A percentile compares a stretch with the other conserved stretches of the same genome.
These are phyloP conservation scores for Caloenas nicobarica DNA, from an alignment of 2,113 vertebrate genomes.

Conservation along the genomic window DNA sequence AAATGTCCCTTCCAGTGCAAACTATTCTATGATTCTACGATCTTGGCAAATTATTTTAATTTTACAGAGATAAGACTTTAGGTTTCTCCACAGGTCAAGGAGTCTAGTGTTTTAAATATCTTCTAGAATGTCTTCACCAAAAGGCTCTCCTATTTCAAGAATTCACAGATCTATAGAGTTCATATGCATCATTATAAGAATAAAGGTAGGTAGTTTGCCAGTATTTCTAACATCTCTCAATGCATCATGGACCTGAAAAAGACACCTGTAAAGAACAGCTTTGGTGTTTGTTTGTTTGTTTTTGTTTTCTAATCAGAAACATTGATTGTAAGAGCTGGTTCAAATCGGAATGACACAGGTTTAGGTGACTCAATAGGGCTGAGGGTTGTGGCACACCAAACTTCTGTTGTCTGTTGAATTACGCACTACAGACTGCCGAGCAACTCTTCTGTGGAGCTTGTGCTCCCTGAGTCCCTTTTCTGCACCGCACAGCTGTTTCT, in stretches of 20 bases:
- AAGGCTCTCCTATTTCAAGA: not conserved
- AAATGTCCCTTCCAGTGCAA: too few species aligned
- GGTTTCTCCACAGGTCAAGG: not conserved
- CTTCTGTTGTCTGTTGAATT: not conserved
- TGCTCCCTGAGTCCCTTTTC: not conserved
- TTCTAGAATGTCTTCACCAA: not conserved
- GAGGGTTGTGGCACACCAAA: not conserved
- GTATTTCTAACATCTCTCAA: not conserved
- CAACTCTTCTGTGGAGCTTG: not conserved
- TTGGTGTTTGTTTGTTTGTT: not conserved
- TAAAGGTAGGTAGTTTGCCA: not conserved
- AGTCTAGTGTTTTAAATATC: not conserved
- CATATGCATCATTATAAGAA: not conserved
- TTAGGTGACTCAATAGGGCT: not conserved
- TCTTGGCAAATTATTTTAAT: not conserved
- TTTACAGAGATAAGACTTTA: not conserved
- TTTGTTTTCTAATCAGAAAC: not conserved
- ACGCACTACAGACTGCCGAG: not conserved
- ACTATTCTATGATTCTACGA: too few species aligned
- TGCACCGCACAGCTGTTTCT: not conserved
- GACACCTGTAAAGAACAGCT: not conserved
- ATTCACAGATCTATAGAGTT: not conserved
- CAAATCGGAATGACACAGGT: not conserved
- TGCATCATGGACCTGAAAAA: not conserved
- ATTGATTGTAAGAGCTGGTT: not conserved